These are phyloP conservation scores for Tenthredo scrophulariae DNA, from an alignment of 2,888 invertebrate species.

Conservation along the genomic window DNA sequence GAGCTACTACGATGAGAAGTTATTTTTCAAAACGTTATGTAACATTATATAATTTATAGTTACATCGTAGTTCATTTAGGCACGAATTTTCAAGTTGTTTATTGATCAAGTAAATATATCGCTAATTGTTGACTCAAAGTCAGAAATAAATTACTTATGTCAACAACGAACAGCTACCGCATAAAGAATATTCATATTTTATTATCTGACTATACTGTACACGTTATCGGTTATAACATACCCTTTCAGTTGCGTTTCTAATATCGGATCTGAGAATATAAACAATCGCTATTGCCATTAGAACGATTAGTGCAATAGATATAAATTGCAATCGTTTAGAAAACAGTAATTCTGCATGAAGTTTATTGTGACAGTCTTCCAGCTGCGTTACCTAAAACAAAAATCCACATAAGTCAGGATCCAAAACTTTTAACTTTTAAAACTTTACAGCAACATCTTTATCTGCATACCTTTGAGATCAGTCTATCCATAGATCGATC, in stretches of 20 bases:
- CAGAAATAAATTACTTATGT: slow-evolving; percentile 6
- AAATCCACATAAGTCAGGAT: slow-evolving; percentile 30
- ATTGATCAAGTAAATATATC: not conserved
- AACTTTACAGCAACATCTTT: not conserved
- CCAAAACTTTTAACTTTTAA: not conserved
- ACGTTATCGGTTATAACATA: slow-evolving; percentile 61
- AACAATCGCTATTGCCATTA: slow-evolving; percentile 76
- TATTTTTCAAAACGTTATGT: not conserved
- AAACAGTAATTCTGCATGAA: slow-evolving; percentile 79
- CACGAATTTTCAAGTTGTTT: slow-evolving; percentile 24
- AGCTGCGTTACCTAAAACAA: slow-evolving; percentile 76
- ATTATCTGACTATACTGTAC: slow-evolving; percentile 19
- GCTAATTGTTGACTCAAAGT: not conserved
- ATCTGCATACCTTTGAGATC: slow-evolving; percentile 68
- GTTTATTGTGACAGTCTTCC: slow-evolving; percentile 77
- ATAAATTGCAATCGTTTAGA: slow-evolving; percentile 80
- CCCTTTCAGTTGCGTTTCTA: slow-evolving; percentile 66
- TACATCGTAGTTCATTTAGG: not conserved
- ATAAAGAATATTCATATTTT: slow-evolving; percentile 12
- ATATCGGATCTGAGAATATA: slow-evolving; percentile 78
- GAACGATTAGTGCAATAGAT: slow-evolving; percentile 79
- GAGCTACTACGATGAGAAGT: not conserved
- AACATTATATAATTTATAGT: not conserved
- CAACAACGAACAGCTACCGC: slow-evolving; percentile 4
- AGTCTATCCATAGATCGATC: slow-evolving; percentile 71